Conservation (phyloP, 2,888 invertebrate genomes). For the Harpalus rufipes region DNA sequence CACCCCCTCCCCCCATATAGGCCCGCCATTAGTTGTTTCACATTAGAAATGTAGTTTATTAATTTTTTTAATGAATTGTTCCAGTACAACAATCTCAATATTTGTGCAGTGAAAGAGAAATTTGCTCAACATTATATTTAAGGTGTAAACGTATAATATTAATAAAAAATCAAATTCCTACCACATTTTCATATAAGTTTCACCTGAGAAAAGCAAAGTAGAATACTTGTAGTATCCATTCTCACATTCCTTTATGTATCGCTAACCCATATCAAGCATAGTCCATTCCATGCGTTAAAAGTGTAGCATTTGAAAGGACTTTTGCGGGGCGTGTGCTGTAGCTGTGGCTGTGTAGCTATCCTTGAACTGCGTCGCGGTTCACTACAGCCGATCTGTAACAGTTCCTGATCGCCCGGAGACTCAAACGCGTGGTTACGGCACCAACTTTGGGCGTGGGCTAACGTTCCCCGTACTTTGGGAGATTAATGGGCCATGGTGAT, state of each 20-base stretch:
- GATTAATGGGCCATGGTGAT: not conserved
- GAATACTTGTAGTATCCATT: not conserved
- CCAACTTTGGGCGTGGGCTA: constrained; percentile 27
- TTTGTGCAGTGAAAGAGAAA: not conserved
- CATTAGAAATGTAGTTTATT: too few species aligned
- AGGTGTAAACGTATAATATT: not conserved
- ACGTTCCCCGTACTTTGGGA: not conserved
- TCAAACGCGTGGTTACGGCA: constrained; percentile 44
- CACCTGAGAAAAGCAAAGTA: not conserved
- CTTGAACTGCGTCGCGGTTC: constrained; percentile 61
- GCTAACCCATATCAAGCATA: constrained; percentile 5
- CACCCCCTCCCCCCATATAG: too few species aligned
- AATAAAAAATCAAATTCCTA: not conserved
- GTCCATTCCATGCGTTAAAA: constrained; percentile 28
- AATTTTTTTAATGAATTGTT: too few species aligned
- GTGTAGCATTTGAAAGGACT: constrained; percentile 63
- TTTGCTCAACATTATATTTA: not conserved
- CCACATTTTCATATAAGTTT: not conserved
- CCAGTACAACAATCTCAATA: too few species aligned
- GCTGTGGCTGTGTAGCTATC: constrained; percentile 39
- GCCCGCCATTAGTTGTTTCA: too few species aligned
- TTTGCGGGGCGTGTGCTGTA: not conserved
- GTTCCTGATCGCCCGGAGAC: constrained; percentile 61
- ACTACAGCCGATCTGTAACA: constrained; percentile 63
- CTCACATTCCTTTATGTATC: not conserved